A percentile compares a stretch with the other conserved stretches of the same genome.
These are phyloP conservation scores for Leiothrix lutea DNA, from an alignment of 2,113 vertebrate species.

Conservation along the genomic window DNA sequence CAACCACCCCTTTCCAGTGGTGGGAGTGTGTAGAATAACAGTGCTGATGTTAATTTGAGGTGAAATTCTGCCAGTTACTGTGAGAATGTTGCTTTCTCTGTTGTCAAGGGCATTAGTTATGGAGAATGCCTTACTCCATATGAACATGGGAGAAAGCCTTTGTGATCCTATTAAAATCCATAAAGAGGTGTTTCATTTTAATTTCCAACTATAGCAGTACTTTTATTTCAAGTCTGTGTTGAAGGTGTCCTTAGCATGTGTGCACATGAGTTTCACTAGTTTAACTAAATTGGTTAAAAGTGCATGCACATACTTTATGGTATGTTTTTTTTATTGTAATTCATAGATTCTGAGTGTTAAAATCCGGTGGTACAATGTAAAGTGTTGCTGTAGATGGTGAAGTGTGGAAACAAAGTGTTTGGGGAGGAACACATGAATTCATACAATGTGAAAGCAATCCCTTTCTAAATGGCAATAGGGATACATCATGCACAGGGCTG, in stretches of 20 bases:
- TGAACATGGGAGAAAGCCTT: not conserved
- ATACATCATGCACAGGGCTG: not conserved
- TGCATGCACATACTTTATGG: not conserved
- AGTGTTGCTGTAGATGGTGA: not conserved
- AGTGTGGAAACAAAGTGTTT: not conserved
- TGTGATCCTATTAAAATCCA: not conserved
- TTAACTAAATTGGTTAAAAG: not conserved
- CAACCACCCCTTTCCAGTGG: not conserved
- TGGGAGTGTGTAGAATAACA: not conserved
- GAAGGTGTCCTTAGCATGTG: not conserved
- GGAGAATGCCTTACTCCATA: not conserved
- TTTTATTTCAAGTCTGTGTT: not conserved
- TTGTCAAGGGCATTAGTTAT: not conserved
- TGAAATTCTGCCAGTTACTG: not conserved
- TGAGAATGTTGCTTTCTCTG: not conserved
- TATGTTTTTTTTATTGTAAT: not conserved
- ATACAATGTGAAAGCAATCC: not conserved
- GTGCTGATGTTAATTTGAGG: not conserved
- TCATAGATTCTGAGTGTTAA: not conserved
- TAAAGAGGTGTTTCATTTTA: not conserved
- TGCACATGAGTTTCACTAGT: not conserved
- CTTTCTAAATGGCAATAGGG: not conserved
- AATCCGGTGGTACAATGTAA: not conserved
- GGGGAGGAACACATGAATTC: not conserved
- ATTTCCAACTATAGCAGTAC: not conserved